phyloP scores from a whole-genome alignment of 1,140 invertebrate species.

The Leptinotarsa texana region DNA sequence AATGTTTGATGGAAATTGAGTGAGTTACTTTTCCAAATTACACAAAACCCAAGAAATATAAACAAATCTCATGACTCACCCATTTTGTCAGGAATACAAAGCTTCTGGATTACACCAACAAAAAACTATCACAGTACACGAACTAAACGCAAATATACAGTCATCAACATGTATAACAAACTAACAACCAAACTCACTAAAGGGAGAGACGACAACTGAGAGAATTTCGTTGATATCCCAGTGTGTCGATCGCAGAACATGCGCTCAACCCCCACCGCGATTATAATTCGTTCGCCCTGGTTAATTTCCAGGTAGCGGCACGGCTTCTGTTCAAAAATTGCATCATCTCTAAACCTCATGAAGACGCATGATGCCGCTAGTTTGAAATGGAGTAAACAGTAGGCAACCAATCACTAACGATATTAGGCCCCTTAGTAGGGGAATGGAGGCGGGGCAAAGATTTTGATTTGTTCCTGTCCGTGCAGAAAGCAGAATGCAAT shows the following conservation, averaged over 20 bases:
- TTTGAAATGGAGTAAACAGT: neutral
- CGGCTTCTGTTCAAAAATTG: neutral
- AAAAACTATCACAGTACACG: neutral
- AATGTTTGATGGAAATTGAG: too few relatives aligned
- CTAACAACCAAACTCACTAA: neutral
- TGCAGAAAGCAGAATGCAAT: neutral
- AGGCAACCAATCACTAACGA: neutral
- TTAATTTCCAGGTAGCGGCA: neutral
- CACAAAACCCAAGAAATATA: too few relatives aligned
- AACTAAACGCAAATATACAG: neutral
- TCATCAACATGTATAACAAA: neutral
- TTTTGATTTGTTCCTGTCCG: conserved; percentile 4
- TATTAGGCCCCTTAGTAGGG: neutral
- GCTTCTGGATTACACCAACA: neutral
- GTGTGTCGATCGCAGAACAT: neutral
- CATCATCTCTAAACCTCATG: neutral
- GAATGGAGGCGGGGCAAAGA: neutral
- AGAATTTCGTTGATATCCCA: neutral
- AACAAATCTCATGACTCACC: neutral
- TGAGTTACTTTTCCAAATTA: too few relatives aligned
- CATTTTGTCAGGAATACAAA: neutral
- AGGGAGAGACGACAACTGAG: neutral
- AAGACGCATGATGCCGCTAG: neutral
- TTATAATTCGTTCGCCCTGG: neutral
- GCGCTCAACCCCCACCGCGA: neutral